Conservation (phyloP, 2,113 vertebrate species). For the Chaenogobius annularis region DNA sequence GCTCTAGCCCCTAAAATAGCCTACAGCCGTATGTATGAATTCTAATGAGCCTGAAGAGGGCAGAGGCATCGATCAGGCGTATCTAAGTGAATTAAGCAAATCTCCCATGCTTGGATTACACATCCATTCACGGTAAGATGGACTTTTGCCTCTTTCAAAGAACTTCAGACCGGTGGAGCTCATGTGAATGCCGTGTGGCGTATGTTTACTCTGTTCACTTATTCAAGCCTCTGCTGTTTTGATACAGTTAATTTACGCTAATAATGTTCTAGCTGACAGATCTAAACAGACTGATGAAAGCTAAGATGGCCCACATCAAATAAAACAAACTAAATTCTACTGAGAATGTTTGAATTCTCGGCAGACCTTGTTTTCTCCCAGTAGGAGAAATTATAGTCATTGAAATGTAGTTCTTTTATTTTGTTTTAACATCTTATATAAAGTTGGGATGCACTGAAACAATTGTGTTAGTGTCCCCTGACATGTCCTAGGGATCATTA, state of each 20-base stretch:
- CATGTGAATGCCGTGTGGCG: not conserved
- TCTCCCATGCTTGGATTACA: constrained; percentile 28
- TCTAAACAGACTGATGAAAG: not conserved
- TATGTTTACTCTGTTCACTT: constrained; percentile 7
- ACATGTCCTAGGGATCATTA: not conserved
- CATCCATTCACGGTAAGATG: not conserved
- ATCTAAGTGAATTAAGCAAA: constrained; percentile 35
- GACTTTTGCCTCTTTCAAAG: constrained; percentile 1
- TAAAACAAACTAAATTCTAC: too few species aligned
- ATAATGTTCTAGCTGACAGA: constrained; percentile 4
- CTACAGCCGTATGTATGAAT: not conserved
- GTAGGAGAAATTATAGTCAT: not conserved
- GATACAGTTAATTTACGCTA: not conserved
- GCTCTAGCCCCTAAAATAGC: not conserved
- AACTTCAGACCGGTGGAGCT: not conserved
- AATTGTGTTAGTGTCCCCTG: not conserved
- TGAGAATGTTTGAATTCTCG: not conserved
- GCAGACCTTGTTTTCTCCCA: not conserved
- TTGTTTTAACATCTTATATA: too few species aligned
- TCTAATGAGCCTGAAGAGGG: constrained; percentile 26
- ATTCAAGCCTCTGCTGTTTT: constrained; percentile 13
- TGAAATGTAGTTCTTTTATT: too few species aligned
- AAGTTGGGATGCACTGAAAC: not conserved
- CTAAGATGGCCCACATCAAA: not conserved
- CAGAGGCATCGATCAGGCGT: constrained; percentile 19